A percentile compares a stretch with the other conserved stretches of the same genome.
phyloP scores from a whole-genome alignment of 2,888 invertebrate genomes.

The Stegana nigrithorax region DNA sequence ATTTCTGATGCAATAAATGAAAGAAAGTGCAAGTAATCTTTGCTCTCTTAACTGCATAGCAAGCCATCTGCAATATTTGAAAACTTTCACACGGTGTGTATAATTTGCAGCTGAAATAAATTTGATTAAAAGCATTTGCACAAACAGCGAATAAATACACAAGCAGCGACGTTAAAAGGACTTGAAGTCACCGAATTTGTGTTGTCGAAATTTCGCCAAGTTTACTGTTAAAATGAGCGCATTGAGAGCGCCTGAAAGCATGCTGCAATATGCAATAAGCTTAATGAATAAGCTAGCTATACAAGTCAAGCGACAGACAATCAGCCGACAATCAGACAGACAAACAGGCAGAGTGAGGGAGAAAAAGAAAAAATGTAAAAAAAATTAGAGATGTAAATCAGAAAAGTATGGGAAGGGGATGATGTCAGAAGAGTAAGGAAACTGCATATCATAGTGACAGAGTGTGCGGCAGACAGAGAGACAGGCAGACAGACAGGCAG shows the following conservation, averaged over 20 bases:
- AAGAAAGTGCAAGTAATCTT: no score
- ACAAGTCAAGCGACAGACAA: not conserved
- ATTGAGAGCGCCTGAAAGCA: constrained; percentile 24
- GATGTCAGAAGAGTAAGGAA: no score
- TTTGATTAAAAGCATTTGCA: constrained; percentile 24
- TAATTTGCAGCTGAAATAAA: constrained; percentile 1
- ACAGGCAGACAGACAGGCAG: constrained; percentile 37
- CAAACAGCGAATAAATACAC: no score
- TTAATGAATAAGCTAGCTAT: constrained; percentile 29
- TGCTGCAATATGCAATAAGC: constrained; percentile 29
- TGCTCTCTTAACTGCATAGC: no score
- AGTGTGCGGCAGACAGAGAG: constrained; percentile 44
- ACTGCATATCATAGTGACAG: not conserved
- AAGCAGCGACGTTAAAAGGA: constrained; percentile 35
- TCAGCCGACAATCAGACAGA: constrained; percentile 18
- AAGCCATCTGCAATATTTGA: no score
- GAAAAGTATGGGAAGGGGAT: constrained; percentile 9
- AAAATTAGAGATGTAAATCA: constrained; percentile 8
- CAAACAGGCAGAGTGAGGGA: not conserved
- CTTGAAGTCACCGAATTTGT: constrained; percentile 23
- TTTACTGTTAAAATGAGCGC: constrained; percentile 23
- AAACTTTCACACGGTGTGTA: no score
- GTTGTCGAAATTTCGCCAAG: constrained; percentile 38
- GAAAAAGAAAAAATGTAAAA: constrained; percentile 13
- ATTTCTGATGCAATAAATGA: no score